Percentiles rank a stretch among this genome's conserved stretches.
These are phyloP conservation scores for Phortica okadai DNA, from an alignment of 2,888 invertebrate genomes.

Conservation along the genomic window DNA sequence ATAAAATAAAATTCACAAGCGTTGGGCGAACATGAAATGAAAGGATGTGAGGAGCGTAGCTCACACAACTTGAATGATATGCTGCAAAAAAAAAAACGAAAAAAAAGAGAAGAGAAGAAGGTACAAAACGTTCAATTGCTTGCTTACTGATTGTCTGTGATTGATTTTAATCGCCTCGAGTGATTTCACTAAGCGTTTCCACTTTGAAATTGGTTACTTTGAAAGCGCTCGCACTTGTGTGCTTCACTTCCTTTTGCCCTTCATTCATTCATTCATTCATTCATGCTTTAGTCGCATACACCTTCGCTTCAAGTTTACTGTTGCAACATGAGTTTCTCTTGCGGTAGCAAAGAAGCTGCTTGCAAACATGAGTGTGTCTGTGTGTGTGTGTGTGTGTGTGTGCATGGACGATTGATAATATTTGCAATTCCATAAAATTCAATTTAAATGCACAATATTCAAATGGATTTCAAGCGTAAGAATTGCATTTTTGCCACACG, in stretches of 20 bases:
- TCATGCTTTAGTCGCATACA: neutral
- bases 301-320: neutral
- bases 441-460: slow-evolving; percentile 55
- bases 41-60: neutral
- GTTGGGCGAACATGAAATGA: slow-evolving; percentile 12
- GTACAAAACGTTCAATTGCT: neutral
- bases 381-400: slow-evolving; percentile 25
- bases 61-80: neutral
- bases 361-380: slow-evolving; percentile 15
- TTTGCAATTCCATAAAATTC: slow-evolving; percentile 54
- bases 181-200: slow-evolving; percentile 68
- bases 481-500: slow-evolving; percentile 44
- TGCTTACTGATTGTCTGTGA: slow-evolving; percentile 64
- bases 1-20: slow-evolving; percentile 64
- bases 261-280: neutral
- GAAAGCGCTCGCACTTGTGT: slow-evolving; percentile 46
- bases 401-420: slow-evolving; percentile 16
- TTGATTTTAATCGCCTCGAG: slow-evolving; percentile 71
- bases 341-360: neutral
- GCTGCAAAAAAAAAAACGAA: neutral
- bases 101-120: neutral
- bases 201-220: slow-evolving; percentile 65
- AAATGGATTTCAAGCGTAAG: slow-evolving; percentile 51
- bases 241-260: neutral
- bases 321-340: neutral